Base-by-base conservation (phyloP, 1,140 invertebrate species). In the Drosophila nikananu region DNA sequence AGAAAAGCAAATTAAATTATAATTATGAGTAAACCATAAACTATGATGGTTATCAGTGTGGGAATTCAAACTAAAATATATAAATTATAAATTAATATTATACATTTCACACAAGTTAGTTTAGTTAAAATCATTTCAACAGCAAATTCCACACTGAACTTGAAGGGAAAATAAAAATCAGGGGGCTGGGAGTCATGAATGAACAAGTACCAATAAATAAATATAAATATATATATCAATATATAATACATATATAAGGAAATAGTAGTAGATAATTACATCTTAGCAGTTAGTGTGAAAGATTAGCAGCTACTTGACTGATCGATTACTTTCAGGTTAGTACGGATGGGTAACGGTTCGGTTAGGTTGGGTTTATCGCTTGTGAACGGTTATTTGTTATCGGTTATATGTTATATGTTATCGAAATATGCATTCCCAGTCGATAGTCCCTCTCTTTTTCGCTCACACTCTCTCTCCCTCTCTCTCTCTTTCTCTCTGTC, bases 241-340 rank as follows among this genome's bases (percentile, higher is more conserved):
- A 60, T 58, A 81, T 63, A 80, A 76, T 64, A 76, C 58, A 66
- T 30, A 74, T 58, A 80, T 80, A 74, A 71, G 65, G 52, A 67
- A 58, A 15, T 57, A 57, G 25, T 68, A 72, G 68, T 78, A 90
- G 84, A 89, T 91, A 90, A 86, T 89, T 89, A 89, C 86, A 91
- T 86, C 86, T 90, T 91, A 90, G 78, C 79, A 90, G 74, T 89
- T 90, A 90, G 86, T 91, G 72, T 73, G 80, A 86, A 80, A 80
- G 57, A 75, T 82, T 91, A 89, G 81, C 86, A 86, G 78, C 86
- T 90, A 90, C 81, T 57, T 70, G 64, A 75, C 63, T 73, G 71
- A 73, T 73, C 71, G 70, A 73, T 73, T 64, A 83, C 55, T 48
- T 82, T 73, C 59, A 73, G 63, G 58, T 83, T 82, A 65, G 61